A percentile compares a stretch with the other conserved stretches of the same genome.
These are phyloP conservation scores for Rhinichthys osculus DNA, from an alignment of 2,797 vertebrate species.

Conservation along the genomic window DNA sequence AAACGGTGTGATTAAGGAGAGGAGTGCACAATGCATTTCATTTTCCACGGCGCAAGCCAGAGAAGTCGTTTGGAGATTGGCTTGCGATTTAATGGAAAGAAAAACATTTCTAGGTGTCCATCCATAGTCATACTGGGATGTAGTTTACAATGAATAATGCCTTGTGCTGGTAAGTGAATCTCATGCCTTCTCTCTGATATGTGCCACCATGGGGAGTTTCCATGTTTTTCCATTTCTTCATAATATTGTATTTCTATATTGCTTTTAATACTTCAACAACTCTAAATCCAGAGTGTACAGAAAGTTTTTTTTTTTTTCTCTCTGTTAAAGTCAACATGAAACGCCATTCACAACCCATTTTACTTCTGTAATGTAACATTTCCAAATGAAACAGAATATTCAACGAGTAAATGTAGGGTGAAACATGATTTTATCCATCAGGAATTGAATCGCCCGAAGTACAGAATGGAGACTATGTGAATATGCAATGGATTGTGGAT, in stretches of 20 bases:
- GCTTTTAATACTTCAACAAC: background rate
- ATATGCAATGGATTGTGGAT: background rate
- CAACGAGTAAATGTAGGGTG: background rate
- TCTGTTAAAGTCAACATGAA: background rate
- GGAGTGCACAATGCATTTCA: background rate
- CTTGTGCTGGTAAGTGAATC: constrained; percentile 9
- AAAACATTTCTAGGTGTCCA: constrained; percentile 54
- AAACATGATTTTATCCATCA: constrained; percentile 3
- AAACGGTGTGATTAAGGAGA: constrained; percentile 1
- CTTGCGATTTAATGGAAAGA: constrained; percentile 58
- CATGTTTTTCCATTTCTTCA: background rate
- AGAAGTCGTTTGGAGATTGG: constrained; percentile 41
- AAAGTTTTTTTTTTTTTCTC: background rate
- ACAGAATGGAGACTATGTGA: background rate
- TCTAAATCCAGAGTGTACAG: background rate
- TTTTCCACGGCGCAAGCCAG: constrained; percentile 59
- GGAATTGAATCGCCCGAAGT: background rate
- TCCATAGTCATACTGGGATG: constrained; percentile 35
- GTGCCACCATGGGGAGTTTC: background rate
- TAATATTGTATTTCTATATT: background rate
- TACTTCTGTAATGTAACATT: background rate
- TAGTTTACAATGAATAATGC: constrained; percentile 35
- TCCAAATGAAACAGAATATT: background rate
- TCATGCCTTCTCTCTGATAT: background rate
- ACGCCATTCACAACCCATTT: background rate